Percentiles rank a stretch among this genome's conserved stretches.
phyloP scores from a whole-genome alignment of 2,797 vertebrate species.

The Dallia pectoralis region DNA sequence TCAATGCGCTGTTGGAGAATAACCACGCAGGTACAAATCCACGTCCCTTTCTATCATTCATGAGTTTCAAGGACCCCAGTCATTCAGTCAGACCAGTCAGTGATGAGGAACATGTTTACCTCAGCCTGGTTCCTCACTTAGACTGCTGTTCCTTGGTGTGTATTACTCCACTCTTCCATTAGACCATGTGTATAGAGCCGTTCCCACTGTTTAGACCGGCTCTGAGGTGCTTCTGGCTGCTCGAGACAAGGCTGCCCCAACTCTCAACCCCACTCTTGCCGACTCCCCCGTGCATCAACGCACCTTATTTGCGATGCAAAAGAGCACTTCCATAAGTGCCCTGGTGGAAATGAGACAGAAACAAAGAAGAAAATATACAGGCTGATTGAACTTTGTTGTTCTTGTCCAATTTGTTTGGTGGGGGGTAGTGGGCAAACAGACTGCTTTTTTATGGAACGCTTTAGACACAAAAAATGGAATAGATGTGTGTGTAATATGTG shows the following conservation, averaged over 20 bases:
- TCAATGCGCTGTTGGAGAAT: slow-evolving; percentile 30
- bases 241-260: slow-evolving; percentile 68
- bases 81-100: slow-evolving; percentile 43
- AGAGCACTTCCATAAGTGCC: slow-evolving; percentile 71
- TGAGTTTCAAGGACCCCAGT: slow-evolving; percentile 56
- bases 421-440: slow-evolving; percentile 66
- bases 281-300: slow-evolving; percentile 58
- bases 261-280: slow-evolving; percentile 67
- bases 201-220: slow-evolving; percentile 73
- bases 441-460: slow-evolving; percentile 65
- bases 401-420: slow-evolving; percentile 68
- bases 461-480: slow-evolving; percentile 71
- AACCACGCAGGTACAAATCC: slow-evolving; percentile 26
- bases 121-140: slow-evolving; percentile 53
- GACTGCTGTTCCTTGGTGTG: slow-evolving; percentile 45
- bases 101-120: slow-evolving; percentile 64
- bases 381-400: slow-evolving; percentile 78
- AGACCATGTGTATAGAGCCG: slow-evolving; percentile 65
- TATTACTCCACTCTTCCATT: slow-evolving; percentile 75
- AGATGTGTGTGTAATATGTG: no score
- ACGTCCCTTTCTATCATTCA: slow-evolving; percentile 61
- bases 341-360: slow-evolving; percentile 40
- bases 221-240: slow-evolving; percentile 71
- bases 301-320: slow-evolving; percentile 72
- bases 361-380: slow-evolving; percentile 73